These are phyloP conservation scores for Papilio gigon DNA, from an alignment of 2,888 invertebrate genomes.

Conservation along the genomic window DNA sequence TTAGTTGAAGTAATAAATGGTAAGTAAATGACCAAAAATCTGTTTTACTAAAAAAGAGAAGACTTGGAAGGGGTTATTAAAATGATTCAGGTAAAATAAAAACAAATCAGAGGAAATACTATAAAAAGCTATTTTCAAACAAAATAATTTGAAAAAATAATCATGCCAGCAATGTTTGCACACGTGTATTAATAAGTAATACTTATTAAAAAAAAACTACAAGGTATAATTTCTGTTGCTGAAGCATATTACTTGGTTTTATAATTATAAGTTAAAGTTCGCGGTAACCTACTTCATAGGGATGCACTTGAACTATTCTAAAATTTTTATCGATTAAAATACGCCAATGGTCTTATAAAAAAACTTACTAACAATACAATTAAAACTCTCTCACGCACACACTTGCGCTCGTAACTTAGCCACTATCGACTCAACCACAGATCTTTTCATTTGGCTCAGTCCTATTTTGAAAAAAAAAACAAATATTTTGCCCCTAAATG, in stretches of 20 bases:
- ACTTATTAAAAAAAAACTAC: background rate
- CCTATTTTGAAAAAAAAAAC: too few relatives aligned
- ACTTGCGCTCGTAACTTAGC: too few relatives aligned
- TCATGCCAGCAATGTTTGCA: background rate
- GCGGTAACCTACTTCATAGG: constrained; percentile 23
- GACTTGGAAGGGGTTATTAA: too few relatives aligned
- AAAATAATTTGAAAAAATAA: background rate
- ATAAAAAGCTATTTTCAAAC: background rate
- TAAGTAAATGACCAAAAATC: too few relatives aligned
- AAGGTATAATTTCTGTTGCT: background rate
- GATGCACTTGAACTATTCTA: background rate
- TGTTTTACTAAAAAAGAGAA: too few relatives aligned
- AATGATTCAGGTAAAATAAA: background rate
- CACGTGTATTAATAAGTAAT: background rate
- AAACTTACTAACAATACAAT: too few relatives aligned
- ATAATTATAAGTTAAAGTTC: background rate
- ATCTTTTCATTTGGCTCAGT: too few relatives aligned
- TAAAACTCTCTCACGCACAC: too few relatives aligned
- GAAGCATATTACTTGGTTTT: constrained; percentile 7
- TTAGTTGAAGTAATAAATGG: too few relatives aligned
- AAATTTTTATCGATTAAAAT: constrained; percentile 1
- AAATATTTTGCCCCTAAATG: too few relatives aligned
- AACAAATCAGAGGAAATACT: background rate
- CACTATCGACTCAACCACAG: too few relatives aligned
- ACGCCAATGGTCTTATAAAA: background rate